Evolutionary conservation across 2,113 vertebrate genomes (phyloP), one percentile per base, ranked within the genome.

Genomic region (Eurypyga helias): DNA sequence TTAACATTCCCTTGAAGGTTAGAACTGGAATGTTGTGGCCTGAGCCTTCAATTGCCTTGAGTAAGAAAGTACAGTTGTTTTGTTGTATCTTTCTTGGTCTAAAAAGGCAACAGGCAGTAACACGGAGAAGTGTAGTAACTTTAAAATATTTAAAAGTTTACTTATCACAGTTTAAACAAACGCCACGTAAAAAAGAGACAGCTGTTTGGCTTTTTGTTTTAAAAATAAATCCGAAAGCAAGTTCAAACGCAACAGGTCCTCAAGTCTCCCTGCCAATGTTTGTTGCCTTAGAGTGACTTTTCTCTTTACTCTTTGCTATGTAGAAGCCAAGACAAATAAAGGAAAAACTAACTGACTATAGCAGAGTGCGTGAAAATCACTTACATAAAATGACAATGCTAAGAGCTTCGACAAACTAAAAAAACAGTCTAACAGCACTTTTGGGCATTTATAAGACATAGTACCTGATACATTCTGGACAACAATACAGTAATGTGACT

Each of bases 1-100:
- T 97, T 95, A 97, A 96, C 90, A 93, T 94, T 95, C 90, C 85
- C 87, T 41, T 49, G 62, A 73, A 96, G 96, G 85, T 80, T 73
- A 92, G 79, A 86, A 48, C n/a, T 46, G 81, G 90, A 95, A 84
- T 71, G 76, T 5, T 79, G 80, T 17, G 17, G 38, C 52, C 20
- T 60, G 60, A 95, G 67, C 88, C 24, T 1, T 71, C 65, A 46
- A 7, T 6, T 84, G 51, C 43, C 45, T 13, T 48, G 48, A 71
- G 7, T 25, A 79, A 90, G 41, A 83, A 93, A 91, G 55, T 25
- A 51, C 11, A 89, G 38, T 61, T 52, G 33, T 45, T 46, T 87
- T 90, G 49, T 81, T 46, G 13, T 34, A 34, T 17, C 15, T 83
- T 76, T 49, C 62, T 61, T 58, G 34, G 57, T n/a, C 60, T 25